Evolutionary conservation across 2,113 vertebrate genomes (phyloP), one percentile per base, ranked within the genome.

Genomic region (Martes martes): DNA sequence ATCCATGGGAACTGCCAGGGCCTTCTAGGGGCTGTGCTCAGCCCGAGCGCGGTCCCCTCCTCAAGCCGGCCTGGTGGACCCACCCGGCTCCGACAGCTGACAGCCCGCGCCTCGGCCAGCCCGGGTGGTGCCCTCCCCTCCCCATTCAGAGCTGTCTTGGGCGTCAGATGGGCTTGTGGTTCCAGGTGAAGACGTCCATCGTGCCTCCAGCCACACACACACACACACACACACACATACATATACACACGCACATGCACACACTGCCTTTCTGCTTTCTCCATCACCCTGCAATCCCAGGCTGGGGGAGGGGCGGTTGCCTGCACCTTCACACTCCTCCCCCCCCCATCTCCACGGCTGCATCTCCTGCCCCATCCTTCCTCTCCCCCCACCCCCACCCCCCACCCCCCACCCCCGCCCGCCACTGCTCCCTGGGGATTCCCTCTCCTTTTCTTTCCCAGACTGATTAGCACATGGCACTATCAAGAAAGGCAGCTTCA

Each of bases 131-230:
- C 76, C 31, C 50, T 55, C 81, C 59, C 33, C 47, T 26, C 52
- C 21, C 2, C 28, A 19, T n/a, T 61, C 31, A 10, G 74, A 92
- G 80, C 81, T 97, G 95, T 91, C 96, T 81, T 2, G 0, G 28
- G 65, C 47, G 85, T 95, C 95, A 92, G 89, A 67, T 52, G 28
- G 89, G 86, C 94, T 33, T 26, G 63, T 57, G 74, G 73, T 42
- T 94, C 95, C 63, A 90, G 85, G 71, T 39, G 57, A 93, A 76
- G 73, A 14, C 2, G 7, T 55, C 45, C 71, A 73, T 88, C 3
- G 0, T 1, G 4, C 11, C 24, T 28, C 19, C 45, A 7, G 10
- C 8, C 26, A 21, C 7, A 10, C 24, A 24, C 55, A 2, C 55
- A 0, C 50, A n/a, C 61, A 23, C 59, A 33, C 21, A 24, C 61